These are phyloP conservation scores for Agelastica alni DNA, from an alignment of 2,888 invertebrate species.

Conservation along the genomic window DNA sequence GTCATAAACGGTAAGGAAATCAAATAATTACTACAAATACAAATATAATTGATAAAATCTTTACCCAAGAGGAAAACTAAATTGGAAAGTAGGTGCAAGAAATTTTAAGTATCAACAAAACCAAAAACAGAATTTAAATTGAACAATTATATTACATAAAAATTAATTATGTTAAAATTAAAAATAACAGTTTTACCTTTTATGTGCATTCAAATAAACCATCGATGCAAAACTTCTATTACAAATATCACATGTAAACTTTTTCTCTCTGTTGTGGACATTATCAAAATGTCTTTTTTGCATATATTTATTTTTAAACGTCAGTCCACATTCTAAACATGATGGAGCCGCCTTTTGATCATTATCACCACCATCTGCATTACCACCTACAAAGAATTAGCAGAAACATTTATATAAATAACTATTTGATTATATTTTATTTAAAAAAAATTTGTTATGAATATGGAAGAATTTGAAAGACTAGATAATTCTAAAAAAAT, in stretches of 20 bases:
- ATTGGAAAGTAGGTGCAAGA: too few relatives aligned
- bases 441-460: neutral
- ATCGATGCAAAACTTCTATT: constrained; percentile 48
- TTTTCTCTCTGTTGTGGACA: constrained; percentile 50
- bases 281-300: constrained; percentile 46
- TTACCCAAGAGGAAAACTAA: too few relatives aligned
- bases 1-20: too few relatives aligned
- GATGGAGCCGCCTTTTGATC: constrained; percentile 8
- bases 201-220: constrained; percentile 50
- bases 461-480: too few relatives aligned
- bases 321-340: constrained; percentile 43
- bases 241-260: constrained; percentile 48
- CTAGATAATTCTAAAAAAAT: too few relatives aligned
- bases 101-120: too few relatives aligned
- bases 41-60: too few relatives aligned
- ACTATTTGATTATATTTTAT: neutral
- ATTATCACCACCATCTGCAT: neutral
- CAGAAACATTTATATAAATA: too few relatives aligned
- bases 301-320: constrained; percentile 47
- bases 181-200: constrained; percentile 32
- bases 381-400: constrained; percentile 10
- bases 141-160: too few relatives aligned
- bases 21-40: too few relatives aligned
- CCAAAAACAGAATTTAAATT: too few relatives aligned
- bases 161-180: neutral